phyloP scores from a whole-genome alignment of 2,888 invertebrate genomes.

The Drosophila niveifrons region DNA sequence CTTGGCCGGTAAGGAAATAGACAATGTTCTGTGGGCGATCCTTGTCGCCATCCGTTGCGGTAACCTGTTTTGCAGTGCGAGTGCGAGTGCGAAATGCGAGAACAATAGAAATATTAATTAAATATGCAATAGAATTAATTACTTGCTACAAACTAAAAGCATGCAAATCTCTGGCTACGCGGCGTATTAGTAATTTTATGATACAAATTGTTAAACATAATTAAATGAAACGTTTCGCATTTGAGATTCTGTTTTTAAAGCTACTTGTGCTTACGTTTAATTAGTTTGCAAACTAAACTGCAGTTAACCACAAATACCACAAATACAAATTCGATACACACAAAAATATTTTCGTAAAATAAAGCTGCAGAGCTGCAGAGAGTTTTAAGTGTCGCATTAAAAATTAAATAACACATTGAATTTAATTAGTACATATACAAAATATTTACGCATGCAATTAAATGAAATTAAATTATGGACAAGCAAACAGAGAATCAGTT shows the following conservation, averaged over 20 bases:
- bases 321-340: conserved; percentile 18
- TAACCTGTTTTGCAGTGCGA: conserved; percentile 89
- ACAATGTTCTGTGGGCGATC: conserved; percentile 98
- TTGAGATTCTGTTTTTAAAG: conserved; percentile 2
- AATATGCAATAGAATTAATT: background rate
- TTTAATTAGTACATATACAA: conserved; percentile 61
- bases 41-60: conserved; percentile 97
- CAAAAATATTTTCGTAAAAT: background rate
- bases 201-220: background rate
- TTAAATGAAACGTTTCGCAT: background rate
- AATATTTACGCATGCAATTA: conserved; percentile 43
- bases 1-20: conserved; percentile 97
- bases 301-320: conserved; percentile 54
- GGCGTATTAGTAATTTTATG: conserved; percentile 25
- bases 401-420: conserved; percentile 56
- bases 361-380: conserved; percentile 15
- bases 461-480: conserved; percentile 15
- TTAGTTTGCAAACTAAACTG: conserved; percentile 49
- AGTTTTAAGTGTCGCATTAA: conserved; percentile 54
- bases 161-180: conserved; percentile 16
- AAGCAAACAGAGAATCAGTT: conserved; percentile 1
- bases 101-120: conserved; percentile 43
- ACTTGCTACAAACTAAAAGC: background rate
- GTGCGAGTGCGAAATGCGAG: too few species aligned
- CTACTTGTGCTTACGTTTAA: conserved; percentile 12